Evolutionary conservation across 2,797 vertebrate genomes (phyloP), one percentile per base, ranked within the genome.

Genomic region (Myotis daubentonii): DNA sequence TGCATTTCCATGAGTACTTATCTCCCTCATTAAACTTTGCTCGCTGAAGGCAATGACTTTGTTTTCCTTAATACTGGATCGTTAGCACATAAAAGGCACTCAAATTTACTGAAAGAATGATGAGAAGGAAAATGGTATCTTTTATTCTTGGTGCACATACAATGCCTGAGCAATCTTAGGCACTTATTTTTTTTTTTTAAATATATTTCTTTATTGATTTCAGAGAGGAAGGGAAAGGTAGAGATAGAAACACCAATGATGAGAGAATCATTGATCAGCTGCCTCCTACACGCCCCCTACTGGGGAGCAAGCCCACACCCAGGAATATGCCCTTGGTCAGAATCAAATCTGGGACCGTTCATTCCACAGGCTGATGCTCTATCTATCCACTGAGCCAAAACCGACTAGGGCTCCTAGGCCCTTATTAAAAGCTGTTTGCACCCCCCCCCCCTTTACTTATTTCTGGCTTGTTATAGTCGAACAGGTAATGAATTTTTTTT

Each of bases 31-130:
- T 75, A 84, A 66, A 79, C 25, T 81, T 51, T 83, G n/a, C 44
- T 87, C 11, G 30, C 55, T 84, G 28, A 91, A 55, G n/a, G 62
- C 51, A 71, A 25, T 15, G 53, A 66, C 55, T 83, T 93, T 83
- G 20, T 75, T 68, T 90, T 80, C 65, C 38, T 74, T 86, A 38
- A 30, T n/a, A 84, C 16, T 41, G 28, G n/a, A 47, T 87, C 22
- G n/a, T 71, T 83, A 36, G n/a, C n/a, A 91, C n/a, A 71, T 51
- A 90, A 90, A 75, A 86, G 23, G 75, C 33, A 93, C 30, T 93
- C 78, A 66, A 33, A 91, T 83, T 87, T 88, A 83, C 6, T 49
- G 16, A 76, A 93, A 81, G 23, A 86, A 82, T 62, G 20, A 75
- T 86, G 51, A 78, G 87, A 82, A 91, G 22, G 65, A 87, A 79